A percentile compares a stretch with the other conserved stretches of the same genome.
Evolutionary conservation across 1,140 invertebrate species (phyloP).

Genomic region (Hylaeus anthracinus): DNA sequence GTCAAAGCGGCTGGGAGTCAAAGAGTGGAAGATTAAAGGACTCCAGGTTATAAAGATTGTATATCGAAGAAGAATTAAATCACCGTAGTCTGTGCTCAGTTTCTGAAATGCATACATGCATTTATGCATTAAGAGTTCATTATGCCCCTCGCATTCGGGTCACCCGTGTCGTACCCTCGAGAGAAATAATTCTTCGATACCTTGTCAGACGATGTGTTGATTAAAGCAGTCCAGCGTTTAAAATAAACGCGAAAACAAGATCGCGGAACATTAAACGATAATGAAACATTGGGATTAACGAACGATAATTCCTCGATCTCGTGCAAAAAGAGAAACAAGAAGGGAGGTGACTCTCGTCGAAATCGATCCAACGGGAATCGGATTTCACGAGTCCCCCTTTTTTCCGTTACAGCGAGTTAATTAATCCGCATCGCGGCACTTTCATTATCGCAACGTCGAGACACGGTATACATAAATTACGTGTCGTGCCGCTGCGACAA

Average conservation of each 20-base stretch:
- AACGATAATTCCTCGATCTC: not conserved
- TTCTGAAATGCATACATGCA: too few relatives aligned
- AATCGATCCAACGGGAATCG: slow-evolving; percentile 55
- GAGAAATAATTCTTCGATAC: too few relatives aligned
- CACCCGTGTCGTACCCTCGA: too few relatives aligned
- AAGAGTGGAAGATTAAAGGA: not conserved
- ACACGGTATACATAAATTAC: slow-evolving; percentile 67
- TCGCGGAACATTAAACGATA: slow-evolving; percentile 13
- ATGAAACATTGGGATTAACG: slow-evolving; percentile 29
- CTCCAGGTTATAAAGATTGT: not conserved
- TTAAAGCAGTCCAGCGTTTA: not conserved
- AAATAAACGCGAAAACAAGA: not conserved
- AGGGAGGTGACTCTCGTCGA: slow-evolving; percentile 22
- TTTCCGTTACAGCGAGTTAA: slow-evolving; percentile 53
- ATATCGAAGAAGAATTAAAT: too few relatives aligned
- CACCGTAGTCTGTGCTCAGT: too few relatives aligned
- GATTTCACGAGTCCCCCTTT: slow-evolving; percentile 44
- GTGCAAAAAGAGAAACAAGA: not conserved
- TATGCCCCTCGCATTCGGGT: too few relatives aligned
- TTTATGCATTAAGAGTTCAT: too few relatives aligned
- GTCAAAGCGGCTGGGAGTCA: not conserved
- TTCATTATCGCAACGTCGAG: slow-evolving; percentile 62
- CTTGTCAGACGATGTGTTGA: not conserved
- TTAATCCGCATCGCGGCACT: slow-evolving; percentile 66
- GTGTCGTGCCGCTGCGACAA: slow-evolving; percentile 53